These are phyloP conservation scores for Tachyglossus aculeatus DNA, from an alignment of 2,797 vertebrate genomes.

Conservation along the genomic window DNA sequence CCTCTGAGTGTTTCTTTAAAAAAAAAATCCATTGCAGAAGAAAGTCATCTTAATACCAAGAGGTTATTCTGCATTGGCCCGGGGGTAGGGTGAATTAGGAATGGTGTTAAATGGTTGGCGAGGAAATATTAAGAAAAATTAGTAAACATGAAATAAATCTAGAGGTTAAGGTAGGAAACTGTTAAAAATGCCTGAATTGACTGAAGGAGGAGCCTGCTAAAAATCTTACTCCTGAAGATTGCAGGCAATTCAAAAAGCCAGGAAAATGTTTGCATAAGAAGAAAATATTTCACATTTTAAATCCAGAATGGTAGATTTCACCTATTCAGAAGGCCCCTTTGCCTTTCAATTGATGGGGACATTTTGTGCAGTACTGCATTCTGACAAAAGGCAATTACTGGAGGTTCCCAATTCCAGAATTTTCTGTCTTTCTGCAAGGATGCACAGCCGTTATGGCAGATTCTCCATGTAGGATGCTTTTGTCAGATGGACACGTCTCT, in stretches of 20 bases:
- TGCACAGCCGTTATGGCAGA: background rate
- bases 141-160: background rate
- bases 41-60: slow-evolving; percentile 60
- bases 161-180: background rate
- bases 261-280: background rate
- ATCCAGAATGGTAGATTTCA: too few relatives aligned
- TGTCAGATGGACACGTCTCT: background rate
- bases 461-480: background rate
- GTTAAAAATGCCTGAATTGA: background rate
- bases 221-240: background rate
- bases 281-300: background rate
- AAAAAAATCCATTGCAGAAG: slow-evolving; percentile 49
- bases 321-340: too few relatives aligned
- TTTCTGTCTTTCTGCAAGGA: background rate
- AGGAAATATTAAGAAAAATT: background rate
- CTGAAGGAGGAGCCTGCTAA: background rate
- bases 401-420: background rate
- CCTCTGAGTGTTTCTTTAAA: background rate
- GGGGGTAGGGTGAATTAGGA: slow-evolving; percentile 32
- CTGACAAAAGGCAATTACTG: slow-evolving; percentile 3
- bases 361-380: slow-evolving; percentile 10
- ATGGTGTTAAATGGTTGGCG: slow-evolving; percentile 55
- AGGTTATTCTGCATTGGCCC: slow-evolving; percentile 59
- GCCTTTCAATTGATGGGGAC: slow-evolving; percentile 54
- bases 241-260: background rate